Evolutionary conservation across 2,888 invertebrate species (phyloP), one percentile per base, ranked within the genome.

Genomic region (Azorinus chamasolen): DNA sequence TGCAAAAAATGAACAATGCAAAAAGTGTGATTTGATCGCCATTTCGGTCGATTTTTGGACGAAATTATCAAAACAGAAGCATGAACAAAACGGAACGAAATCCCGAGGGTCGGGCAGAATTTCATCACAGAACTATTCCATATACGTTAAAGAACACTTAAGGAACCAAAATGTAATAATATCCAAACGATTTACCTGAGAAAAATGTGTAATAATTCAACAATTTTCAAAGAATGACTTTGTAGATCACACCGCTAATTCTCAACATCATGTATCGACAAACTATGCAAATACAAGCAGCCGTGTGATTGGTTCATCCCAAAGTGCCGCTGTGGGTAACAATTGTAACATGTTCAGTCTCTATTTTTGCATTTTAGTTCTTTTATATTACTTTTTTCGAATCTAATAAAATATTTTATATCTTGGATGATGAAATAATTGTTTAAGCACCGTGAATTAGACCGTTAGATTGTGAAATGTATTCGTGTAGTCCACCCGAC

Each of bases 231-330:
- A 85, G 85, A 88, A 88, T 89, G 88, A 88, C 86, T 91, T 91
- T 90, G 91, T 89, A 89, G 89, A 89, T 88, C 87, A 86, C 87
- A 84, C 88, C 87, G 87, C 87, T 88, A 86, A 87, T 85, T 88
- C 89, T 89, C 88, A 88, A 89, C 90, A 91, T 90, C 91, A 89
- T 89, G 89, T 90, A 90, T 89, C 89, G 79, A 74, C 74, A 80
- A 73, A 73, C 68, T 69, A 25, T 32, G 20, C 43, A 54, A 24
- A 32, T 37, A 27, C 39, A 43, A 39, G 32, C 43, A 64, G 16
- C 20, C 1, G 24, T 46, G 14, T 45, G 54, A 54, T 53, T 64
- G 54, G 64, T 43, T 27, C 53, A 43, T 25, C 25, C 12, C n/a
- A 27, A 32, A 32, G 32, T 32, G 32, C 32, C 32, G 32, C 32